phyloP scores from a whole-genome alignment of 1,140 invertebrate genomes.

The Cryptotermes secundus region DNA sequence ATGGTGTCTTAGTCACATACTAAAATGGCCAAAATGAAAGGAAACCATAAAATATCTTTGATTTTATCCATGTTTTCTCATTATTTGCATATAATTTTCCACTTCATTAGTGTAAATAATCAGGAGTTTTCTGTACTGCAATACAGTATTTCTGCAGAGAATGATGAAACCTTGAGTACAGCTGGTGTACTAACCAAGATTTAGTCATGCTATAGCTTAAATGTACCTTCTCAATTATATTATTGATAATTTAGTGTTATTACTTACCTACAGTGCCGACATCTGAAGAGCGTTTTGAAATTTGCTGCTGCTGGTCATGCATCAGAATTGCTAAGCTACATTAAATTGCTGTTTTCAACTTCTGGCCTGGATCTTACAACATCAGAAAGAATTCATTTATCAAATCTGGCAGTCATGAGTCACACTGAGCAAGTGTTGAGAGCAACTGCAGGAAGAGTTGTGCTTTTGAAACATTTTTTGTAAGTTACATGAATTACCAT shows the following conservation, averaged over 20 bases:
- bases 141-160: too few relatives aligned
- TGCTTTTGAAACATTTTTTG: conserved; percentile 34
- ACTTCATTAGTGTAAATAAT: too few relatives aligned
- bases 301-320: conserved; percentile 70
- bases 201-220: too few relatives aligned
- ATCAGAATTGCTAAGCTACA: conserved; percentile 63
- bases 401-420: conserved; percentile 67
- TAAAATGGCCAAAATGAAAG: too few relatives aligned
- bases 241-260: neutral
- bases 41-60: too few relatives aligned
- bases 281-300: conserved; percentile 70
- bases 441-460: conserved; percentile 38
- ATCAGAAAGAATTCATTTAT: conserved; percentile 64
- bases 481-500: conserved; percentile 5
- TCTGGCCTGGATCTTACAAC: conserved; percentile 58
- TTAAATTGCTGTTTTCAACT: conserved; percentile 57
- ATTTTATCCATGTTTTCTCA: too few relatives aligned
- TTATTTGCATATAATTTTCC: too few relatives aligned
- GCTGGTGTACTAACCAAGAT: too few relatives aligned
- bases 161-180: too few relatives aligned
- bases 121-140: too few relatives aligned
- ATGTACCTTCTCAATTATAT: neutral
- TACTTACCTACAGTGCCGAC: conserved; percentile 53
- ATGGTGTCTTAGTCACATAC: too few relatives aligned
- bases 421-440: conserved; percentile 63